A percentile compares a stretch with the other conserved stretches of the same genome.
These are phyloP conservation scores for Zingel zingel DNA, from an alignment of 2,113 vertebrate genomes.

Conservation along the genomic window DNA sequence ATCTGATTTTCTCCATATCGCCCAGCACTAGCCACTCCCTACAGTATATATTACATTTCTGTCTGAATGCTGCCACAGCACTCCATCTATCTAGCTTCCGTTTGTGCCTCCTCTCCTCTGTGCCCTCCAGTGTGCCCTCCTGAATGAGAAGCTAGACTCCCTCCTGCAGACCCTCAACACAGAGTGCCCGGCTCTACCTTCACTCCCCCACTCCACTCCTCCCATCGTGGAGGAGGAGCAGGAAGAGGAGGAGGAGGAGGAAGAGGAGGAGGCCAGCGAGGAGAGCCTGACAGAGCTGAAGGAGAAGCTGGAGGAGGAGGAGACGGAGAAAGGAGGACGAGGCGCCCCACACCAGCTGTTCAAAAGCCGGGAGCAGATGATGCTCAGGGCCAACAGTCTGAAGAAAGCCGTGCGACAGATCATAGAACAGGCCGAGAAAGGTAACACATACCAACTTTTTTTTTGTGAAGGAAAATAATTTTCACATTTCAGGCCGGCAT, in stretches of 20 bases:
- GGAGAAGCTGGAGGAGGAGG: conserved; percentile 87
- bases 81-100: not conserved
- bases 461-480: not conserved
- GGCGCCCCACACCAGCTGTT: conserved; percentile 84
- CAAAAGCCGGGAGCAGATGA: conserved; percentile 91
- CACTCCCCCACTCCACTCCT: conserved; percentile 81
- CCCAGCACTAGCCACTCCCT: not conserved
- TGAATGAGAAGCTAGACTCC: conserved; percentile 96
- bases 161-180: conserved; percentile 92
- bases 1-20: too few relatives aligned
- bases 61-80: not conserved
- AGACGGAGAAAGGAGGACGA: conserved; percentile 84
- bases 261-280: conserved; percentile 89
- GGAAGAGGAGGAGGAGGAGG: conserved; percentile 82
- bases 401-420: conserved; percentile 97
- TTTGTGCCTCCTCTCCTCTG: conserved; percentile 10
- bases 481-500: too few relatives aligned
- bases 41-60: not conserved
- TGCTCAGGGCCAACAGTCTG: conserved; percentile 96
- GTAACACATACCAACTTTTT: conserved; percentile 68
- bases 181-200: conserved; percentile 84
- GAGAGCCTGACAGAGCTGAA: conserved; percentile 92
- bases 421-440: conserved; percentile 96
- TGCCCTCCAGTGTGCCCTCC: conserved; percentile 87
- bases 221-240: conserved; percentile 91